Conservation (phyloP, 2,888 invertebrate genomes). For the Rugalucina vietnamica region DNA sequence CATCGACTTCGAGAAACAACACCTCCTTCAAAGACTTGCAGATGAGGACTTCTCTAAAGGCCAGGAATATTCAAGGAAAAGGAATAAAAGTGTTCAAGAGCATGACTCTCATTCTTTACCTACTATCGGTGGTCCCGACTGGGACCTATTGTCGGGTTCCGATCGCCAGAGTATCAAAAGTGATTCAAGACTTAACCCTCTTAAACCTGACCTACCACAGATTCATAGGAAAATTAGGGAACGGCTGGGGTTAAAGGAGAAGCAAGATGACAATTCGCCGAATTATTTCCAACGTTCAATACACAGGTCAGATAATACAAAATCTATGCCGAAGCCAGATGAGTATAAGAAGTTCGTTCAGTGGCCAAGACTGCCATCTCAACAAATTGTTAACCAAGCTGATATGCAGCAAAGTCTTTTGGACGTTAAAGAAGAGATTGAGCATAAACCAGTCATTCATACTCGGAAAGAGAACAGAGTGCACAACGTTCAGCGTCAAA, state of each 20-base stretch:
- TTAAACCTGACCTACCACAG: neutral
- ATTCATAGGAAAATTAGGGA: neutral
- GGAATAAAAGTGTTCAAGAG: neutral
- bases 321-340: neutral
- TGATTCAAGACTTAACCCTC: neutral
- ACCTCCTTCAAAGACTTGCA: neutral
- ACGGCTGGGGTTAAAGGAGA: neutral
- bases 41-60: neutral
- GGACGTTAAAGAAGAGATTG: neutral
- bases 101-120: neutral
- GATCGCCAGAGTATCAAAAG: neutral
- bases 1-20: constrained; percentile 8
- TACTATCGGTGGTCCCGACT: neutral
- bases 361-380: neutral
- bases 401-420: neutral
- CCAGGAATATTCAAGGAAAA: neutral
- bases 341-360: neutral
- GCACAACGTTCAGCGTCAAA: neutral
- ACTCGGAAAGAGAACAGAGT: neutral
- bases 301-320: neutral
- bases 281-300: neutral
- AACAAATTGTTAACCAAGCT: neutral
- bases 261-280: neutral
- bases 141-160: neutral
- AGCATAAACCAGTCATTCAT: neutral